These are phyloP conservation scores for Drosophila baimaii DNA, from an alignment of 1,140 invertebrate species.

Conservation along the genomic window DNA sequence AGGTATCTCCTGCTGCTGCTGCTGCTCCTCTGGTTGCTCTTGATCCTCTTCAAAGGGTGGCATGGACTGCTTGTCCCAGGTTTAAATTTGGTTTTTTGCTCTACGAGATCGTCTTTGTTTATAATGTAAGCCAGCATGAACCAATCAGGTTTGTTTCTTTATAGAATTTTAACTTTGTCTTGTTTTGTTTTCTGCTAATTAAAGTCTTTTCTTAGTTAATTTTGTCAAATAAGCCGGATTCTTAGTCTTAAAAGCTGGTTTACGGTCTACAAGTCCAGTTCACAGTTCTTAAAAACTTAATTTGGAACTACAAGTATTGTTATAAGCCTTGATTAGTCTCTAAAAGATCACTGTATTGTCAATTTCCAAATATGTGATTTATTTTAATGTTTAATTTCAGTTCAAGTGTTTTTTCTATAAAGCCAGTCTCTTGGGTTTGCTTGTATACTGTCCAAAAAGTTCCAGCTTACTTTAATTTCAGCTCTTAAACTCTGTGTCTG, in stretches of 20 bases:
- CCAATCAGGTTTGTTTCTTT: no score
- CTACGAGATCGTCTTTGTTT: neutral
- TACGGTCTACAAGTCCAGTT: neutral
- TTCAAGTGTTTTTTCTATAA: neutral
- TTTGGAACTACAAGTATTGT: neutral
- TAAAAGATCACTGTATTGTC: conserved; percentile 8
- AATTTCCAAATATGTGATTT: neutral
- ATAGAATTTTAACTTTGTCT: neutral
- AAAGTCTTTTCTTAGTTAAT: neutral
- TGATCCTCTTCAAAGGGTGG: conserved; percentile 51
- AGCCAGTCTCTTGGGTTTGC: conserved; percentile 16
- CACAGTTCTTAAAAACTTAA: neutral
- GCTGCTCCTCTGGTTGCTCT: conserved; percentile 30
- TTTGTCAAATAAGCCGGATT: neutral
- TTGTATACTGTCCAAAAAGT: conserved; percentile 1
- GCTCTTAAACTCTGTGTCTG: conserved; percentile 1
- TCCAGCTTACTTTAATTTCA: conserved; percentile 9
- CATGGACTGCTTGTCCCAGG: conserved; percentile 50
- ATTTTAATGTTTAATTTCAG: conserved; percentile 2
- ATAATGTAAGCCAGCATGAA: neutral
- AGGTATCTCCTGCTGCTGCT: conserved; percentile 10
- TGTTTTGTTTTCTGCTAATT: neutral
- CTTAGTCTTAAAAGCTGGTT: neutral
- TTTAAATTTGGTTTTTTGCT: neutral
- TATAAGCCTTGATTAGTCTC: conserved; percentile 1